Evolutionary conservation across 2,113 vertebrate species (phyloP).

Genomic region (Solea senegalensis): DNA sequence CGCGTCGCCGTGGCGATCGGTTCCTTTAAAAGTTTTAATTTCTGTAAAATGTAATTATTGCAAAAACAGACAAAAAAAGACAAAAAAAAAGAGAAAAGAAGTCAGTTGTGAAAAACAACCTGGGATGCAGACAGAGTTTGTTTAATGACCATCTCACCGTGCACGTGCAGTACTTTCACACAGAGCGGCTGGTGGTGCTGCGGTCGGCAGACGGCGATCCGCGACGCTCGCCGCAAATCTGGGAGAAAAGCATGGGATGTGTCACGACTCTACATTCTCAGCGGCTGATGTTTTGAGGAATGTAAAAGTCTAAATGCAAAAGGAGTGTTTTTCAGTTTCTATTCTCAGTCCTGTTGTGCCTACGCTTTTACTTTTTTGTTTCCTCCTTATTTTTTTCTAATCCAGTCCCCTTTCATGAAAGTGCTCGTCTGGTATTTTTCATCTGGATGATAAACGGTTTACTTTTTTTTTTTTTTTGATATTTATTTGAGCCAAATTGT

Average conservation of each 20-base stretch:
- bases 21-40: slow-evolving; percentile 55
- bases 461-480: slow-evolving; percentile 64
- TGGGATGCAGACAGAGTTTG: slow-evolving; percentile 33
- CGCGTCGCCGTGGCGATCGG: slow-evolving; percentile 61
- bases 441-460: slow-evolving; percentile 75
- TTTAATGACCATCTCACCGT: slow-evolving; percentile 31
- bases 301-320: slow-evolving; percentile 49
- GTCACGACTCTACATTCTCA: slow-evolving; percentile 35
- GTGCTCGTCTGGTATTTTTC: slow-evolving; percentile 60
- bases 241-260: slow-evolving; percentile 37
- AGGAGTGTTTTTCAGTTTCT: slow-evolving; percentile 46
- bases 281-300: slow-evolving; percentile 55
- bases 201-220: slow-evolving; percentile 23
- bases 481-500: slow-evolving; percentile 86
- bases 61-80: slow-evolving; percentile 17
- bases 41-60: slow-evolving; percentile 32
- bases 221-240: slow-evolving; percentile 34
- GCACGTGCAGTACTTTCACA: slow-evolving; percentile 46
- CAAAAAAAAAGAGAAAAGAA: neutral
- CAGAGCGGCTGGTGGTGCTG: slow-evolving; percentile 37
- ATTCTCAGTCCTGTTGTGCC: slow-evolving; percentile 48
- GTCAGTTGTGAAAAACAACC: slow-evolving; percentile 31
- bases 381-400: slow-evolving; percentile 40
- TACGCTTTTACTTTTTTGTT: slow-evolving; percentile 31
- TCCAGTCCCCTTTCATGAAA: slow-evolving; percentile 41